Evolutionary conservation across 2,113 vertebrate species (phyloP).

Genomic region (Ceratotherium simum): DNA sequence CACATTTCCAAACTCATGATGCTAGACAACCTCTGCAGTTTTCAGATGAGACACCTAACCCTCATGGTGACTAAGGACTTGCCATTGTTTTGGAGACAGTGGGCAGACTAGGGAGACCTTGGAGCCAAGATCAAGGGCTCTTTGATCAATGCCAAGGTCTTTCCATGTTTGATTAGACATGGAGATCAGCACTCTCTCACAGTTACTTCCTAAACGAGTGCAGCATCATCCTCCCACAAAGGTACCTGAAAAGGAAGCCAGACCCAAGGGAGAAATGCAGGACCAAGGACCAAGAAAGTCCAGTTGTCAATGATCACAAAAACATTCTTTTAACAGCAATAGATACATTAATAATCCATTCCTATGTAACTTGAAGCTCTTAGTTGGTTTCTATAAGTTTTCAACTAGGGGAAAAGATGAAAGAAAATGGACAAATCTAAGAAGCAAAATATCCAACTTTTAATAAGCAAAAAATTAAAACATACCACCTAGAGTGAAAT

Average conservation of each 20-base stretch:
- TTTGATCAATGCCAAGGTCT: background rate
- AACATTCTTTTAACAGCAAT: background rate
- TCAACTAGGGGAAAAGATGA: background rate
- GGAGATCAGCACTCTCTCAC: background rate
- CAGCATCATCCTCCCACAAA: background rate
- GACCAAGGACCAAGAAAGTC: background rate
- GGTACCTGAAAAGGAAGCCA: background rate
- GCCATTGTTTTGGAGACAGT: background rate
- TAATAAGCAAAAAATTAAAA: conserved; percentile 45
- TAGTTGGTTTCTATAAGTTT: background rate
- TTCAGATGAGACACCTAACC: background rate
- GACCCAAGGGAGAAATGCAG: background rate
- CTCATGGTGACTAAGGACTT: background rate
- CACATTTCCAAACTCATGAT: background rate
- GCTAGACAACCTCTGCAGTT: background rate
- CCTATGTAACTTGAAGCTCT: background rate
- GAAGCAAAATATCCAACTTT: conserved; percentile 16
- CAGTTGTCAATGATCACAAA: background rate
- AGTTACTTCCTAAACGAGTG: background rate
- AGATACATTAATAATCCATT: background rate
- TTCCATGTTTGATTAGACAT: background rate
- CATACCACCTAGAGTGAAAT: conserved; percentile 26
- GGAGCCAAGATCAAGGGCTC: background rate
- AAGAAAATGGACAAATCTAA: conserved; percentile 2
- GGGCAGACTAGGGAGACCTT: background rate